These are phyloP conservation scores for Muscicapa adusta DNA, from an alignment of 2,113 vertebrate genomes.

Conservation along the genomic window DNA sequence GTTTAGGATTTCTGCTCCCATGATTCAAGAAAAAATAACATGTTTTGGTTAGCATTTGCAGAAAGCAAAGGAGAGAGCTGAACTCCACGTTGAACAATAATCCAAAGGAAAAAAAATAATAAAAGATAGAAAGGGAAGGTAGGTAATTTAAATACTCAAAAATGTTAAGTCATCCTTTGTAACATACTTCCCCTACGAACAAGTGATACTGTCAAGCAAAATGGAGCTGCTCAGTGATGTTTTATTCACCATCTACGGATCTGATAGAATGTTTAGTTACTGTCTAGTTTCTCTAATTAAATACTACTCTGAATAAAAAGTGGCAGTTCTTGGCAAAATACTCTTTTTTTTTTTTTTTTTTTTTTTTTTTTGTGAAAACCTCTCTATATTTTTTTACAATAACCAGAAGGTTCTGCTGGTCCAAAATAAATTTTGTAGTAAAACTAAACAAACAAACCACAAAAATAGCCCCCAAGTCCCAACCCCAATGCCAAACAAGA, in stretches of 20 bases:
- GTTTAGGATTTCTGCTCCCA: neutral
- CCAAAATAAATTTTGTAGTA: neutral
- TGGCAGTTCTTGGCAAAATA: neutral
- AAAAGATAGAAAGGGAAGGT: neutral
- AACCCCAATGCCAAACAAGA: neutral
- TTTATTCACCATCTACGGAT: neutral
- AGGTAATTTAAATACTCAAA: neutral
- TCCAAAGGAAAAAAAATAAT: neutral
- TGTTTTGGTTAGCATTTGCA: neutral
- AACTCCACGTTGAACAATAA: neutral
- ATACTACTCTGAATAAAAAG: neutral
- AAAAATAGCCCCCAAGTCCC: neutral
- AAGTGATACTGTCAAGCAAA: neutral
- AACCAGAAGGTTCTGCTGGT: neutral
- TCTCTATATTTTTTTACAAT: neutral
- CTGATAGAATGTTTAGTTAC: neutral
- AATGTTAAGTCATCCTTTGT: neutral
- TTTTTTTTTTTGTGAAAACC: neutral
- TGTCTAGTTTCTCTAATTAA: neutral
- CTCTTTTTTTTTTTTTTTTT: neutral
- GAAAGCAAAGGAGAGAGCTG: neutral
- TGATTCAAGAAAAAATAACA: neutral
- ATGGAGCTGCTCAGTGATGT: neutral
- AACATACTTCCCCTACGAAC: neutral
- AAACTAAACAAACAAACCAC: neutral